These are phyloP conservation scores for Hippopotamyrus pictus DNA, from an alignment of 2,797 vertebrate genomes.

Conservation along the genomic window DNA sequence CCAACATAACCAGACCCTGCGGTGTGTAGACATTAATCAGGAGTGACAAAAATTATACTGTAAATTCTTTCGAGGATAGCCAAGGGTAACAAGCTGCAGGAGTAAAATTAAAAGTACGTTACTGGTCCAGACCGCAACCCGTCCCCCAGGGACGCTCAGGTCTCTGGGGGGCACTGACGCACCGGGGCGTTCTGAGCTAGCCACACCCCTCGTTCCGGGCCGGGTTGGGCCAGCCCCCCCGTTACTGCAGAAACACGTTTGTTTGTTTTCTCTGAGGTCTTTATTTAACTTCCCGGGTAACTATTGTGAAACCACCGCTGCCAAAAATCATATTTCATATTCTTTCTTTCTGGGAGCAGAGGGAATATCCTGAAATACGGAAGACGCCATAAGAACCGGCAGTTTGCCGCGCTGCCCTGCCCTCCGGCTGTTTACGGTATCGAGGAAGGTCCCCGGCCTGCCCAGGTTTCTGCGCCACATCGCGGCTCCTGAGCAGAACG, in stretches of 20 bases:
- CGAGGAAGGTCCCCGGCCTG: neutral
- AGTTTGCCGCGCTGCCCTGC: neutral
- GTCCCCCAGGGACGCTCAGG: slow-evolving; percentile 54
- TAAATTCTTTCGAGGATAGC: slow-evolving; percentile 63
- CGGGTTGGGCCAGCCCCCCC: neutral
- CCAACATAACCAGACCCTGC: slow-evolving; percentile 63
- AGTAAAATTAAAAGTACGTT: slow-evolving; percentile 65
- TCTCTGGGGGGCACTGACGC: slow-evolving; percentile 62
- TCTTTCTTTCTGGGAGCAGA: slow-evolving; percentile 9
- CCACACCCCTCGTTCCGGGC: slow-evolving; percentile 62
- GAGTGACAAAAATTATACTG: slow-evolving; percentile 65
- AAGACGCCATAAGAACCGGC: neutral
- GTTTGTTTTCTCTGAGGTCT: slow-evolving; percentile 19
- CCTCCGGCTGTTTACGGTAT: neutral
- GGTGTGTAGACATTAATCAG: slow-evolving; percentile 63
- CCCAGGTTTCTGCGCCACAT: neutral
- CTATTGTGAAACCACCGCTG: neutral
- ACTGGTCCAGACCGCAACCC: slow-evolving; percentile 65
- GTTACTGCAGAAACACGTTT: slow-evolving; percentile 36
- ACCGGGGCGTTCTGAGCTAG: slow-evolving; percentile 61
- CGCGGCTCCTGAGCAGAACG: neutral
- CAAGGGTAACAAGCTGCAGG: slow-evolving; percentile 64
- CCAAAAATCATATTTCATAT: slow-evolving; percentile 12
- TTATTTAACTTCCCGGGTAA: slow-evolving; percentile 19
- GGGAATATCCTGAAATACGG: slow-evolving; percentile 17